Conservation (phyloP, 2,113 vertebrate genomes). For the Tetrax tetrax region DNA sequence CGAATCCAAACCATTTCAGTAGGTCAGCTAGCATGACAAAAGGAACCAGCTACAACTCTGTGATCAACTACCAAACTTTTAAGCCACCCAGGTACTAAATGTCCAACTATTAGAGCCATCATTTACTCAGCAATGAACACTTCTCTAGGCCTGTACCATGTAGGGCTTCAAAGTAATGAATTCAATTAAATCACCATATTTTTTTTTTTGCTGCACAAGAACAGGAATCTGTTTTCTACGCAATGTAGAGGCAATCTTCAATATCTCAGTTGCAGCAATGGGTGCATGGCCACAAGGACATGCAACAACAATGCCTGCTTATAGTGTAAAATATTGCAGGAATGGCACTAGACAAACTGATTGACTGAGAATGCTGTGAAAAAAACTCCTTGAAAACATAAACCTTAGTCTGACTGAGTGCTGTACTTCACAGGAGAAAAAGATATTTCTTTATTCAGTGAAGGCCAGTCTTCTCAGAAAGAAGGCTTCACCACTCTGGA, state of each 20-base stretch:
- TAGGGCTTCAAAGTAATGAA: not conserved
- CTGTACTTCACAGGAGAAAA: not conserved
- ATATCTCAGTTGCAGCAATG: not conserved
- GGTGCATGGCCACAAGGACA: not conserved
- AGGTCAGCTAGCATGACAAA: not conserved
- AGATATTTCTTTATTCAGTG: not conserved
- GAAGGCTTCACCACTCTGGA: not conserved
- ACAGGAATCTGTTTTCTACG: not conserved
- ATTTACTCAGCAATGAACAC: not conserved
- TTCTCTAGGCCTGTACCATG: not conserved
- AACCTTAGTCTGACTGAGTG: not conserved
- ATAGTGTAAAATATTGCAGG: not conserved
- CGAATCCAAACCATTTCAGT: not conserved
- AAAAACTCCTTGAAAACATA: not conserved
- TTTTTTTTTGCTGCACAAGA: not conserved
- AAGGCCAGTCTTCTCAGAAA: not conserved
- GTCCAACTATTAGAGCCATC: not conserved
- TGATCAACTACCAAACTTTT: not conserved
- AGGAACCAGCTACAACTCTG: not conserved
- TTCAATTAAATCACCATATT: not conserved
- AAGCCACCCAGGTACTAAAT: not conserved
- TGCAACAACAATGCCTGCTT: not conserved
- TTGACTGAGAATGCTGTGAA: not conserved
- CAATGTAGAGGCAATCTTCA: not conserved
- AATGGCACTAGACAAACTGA: not conserved